Base-by-base conservation (phyloP, 2,113 vertebrate genomes). In the Campylomormyrus numenius region DNA sequence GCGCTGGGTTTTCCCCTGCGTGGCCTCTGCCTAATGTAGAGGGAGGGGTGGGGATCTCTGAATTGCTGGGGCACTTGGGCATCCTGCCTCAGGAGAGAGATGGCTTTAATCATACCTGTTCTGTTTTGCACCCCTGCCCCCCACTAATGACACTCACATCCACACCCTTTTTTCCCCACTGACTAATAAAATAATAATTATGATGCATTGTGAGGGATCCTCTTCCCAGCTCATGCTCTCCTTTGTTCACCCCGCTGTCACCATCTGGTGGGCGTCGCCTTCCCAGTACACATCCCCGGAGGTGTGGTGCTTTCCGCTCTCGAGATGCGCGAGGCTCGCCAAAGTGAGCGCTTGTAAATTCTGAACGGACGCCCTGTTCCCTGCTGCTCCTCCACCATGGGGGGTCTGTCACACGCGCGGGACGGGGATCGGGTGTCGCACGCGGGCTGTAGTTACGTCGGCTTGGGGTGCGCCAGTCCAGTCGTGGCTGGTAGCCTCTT, bases 1-100 rank as follows among this genome's bases (percentile, higher is more conserved):
- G 92, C 89, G 9, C 8, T 90, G 94, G 94, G 93, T 66, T 94
- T 94, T 94, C 93, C 94, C 94, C 88, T 91, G 62, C 5, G 83
- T 92, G 88, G 88, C 90, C 15, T 85, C 8, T 1, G 9, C n/a
- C 62, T 11, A 5, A 10, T 27, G n/a, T 27, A 53, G 24, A 2
- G 80, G 80, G 80, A 19, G 7, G 42, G 7, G 39, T 84, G 17
- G 21, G 5, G 6, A 19, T 84, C 35, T 62, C 58, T 62, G 58
- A 9, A 62, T 62, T 62, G 58, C 58, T n/a, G 58, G 24, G 58
- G 24, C n/a, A 62, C 58, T 10, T 62, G 58, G 58, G 7, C 24
- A 5, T 35, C 66, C 27, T 35, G 27, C 66, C 66, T 77, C 13
- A 27, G 10, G 66, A 74, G 66, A 17, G 15, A 19, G 15, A 19